A percentile compares a stretch with the other conserved stretches of the same genome.
phyloP scores from a whole-genome alignment of 2,797 vertebrate species.

The Cyprinella venusta region DNA sequence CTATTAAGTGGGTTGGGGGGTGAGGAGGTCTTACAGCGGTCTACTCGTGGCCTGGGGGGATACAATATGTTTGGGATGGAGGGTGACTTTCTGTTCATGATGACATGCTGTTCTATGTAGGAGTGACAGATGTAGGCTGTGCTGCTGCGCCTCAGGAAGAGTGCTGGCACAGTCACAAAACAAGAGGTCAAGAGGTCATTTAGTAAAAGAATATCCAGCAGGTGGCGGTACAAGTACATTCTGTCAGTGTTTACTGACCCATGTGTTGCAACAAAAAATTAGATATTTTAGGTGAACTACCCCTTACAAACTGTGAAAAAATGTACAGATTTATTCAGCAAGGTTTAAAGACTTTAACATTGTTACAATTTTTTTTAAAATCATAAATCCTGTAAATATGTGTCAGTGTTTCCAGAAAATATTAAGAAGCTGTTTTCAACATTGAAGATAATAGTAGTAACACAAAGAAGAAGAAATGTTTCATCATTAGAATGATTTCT shows the following conservation, averaged over 20 bases:
- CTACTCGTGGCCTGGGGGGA: conserved; percentile 5
- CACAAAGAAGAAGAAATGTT: not conserved
- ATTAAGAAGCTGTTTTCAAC: not conserved
- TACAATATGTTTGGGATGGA: conserved; percentile 23
- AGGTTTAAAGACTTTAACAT: not conserved
- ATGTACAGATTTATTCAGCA: not conserved
- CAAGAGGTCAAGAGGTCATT: not conserved
- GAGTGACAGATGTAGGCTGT: conserved; percentile 34
- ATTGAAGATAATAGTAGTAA: not conserved
- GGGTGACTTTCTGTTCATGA: not conserved
- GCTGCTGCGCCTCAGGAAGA: conserved; percentile 19
- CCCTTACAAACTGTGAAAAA: not conserved
- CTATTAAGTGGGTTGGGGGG: not conserved
- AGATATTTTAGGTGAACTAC: not conserved
- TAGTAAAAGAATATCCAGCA: not conserved
- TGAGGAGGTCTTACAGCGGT: not conserved
- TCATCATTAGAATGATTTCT: too few relatives aligned
- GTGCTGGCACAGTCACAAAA: conserved; percentile 8
- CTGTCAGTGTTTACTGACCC: not conserved
- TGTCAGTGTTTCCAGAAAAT: not conserved
- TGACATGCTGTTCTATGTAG: conserved; percentile 12
- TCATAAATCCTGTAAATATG: not conserved
- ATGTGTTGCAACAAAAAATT: too few relatives aligned
- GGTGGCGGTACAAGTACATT: conserved; percentile 3
- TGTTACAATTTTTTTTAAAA: not conserved